Evolutionary conservation across 2,888 invertebrate species (phyloP).

Genomic region (Stenichneumon culpator): DNA sequence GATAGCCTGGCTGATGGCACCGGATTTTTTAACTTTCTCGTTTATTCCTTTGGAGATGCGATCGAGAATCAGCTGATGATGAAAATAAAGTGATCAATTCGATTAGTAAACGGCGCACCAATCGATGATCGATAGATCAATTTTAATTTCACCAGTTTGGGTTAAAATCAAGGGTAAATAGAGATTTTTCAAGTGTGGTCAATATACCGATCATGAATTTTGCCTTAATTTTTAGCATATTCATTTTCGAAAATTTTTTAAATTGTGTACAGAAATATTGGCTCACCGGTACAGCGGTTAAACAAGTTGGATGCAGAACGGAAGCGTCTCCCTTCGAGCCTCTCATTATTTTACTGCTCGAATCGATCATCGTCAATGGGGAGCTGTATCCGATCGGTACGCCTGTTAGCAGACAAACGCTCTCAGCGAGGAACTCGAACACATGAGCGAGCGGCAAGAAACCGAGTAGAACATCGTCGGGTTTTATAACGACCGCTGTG

Average conservation of each 20-base stretch:
- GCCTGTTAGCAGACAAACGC: conserved; percentile 93
- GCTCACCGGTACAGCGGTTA: conserved; percentile 97
- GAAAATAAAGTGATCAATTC: conserved; percentile 7
- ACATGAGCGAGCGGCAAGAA: conserved; percentile 99
- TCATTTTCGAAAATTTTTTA: not conserved
- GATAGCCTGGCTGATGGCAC: conserved; percentile 92
- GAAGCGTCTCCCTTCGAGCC: conserved; percentile 98
- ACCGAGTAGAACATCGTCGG: conserved; percentile 95
- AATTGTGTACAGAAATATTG: not conserved
- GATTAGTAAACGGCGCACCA: not conserved
- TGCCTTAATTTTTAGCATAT: no score
- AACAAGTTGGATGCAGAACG: conserved; percentile 95
- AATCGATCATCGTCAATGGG: conserved; percentile 96
- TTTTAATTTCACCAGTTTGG: not conserved
- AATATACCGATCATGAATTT: no score
- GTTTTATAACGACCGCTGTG: conserved; percentile 90
- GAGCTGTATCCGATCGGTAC: conserved; percentile 98
- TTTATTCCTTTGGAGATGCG: conserved; percentile 98
- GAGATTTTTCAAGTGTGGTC: not conserved
- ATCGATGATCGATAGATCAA: not conserved
- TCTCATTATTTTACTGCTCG: conserved; percentile 97
- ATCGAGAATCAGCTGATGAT: conserved; percentile 95
- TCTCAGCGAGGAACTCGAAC: conserved; percentile 97
- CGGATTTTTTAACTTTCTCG: conserved; percentile 95
- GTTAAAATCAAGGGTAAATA: not conserved